Percentiles rank a stretch among this genome's conserved stretches.
Conservation (phyloP, 2,888 invertebrate species). For the Gastracanthus pulcherrimus region DNA sequence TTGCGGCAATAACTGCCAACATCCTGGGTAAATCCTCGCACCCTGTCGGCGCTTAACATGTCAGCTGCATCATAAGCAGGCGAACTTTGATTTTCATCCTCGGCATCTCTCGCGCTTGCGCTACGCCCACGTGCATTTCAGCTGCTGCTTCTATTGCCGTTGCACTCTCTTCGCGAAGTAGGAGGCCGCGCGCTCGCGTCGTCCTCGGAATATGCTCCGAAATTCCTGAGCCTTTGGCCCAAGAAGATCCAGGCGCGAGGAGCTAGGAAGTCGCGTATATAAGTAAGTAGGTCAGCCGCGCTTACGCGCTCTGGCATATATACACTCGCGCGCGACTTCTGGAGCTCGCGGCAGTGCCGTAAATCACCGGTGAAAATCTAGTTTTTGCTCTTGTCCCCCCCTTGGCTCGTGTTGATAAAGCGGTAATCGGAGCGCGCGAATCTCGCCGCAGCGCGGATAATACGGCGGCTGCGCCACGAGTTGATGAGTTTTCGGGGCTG, state of each 20-base stretch:
- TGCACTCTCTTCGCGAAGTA: no score
- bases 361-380: background rate
- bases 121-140: background rate
- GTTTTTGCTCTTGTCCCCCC: no score
- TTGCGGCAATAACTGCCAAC: background rate
- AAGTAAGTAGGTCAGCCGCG: constrained; percentile 3
- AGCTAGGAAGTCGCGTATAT: background rate
- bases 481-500: background rate
- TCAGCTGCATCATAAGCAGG: background rate
- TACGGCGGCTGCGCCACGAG: background rate
- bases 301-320: no score
- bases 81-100: background rate
- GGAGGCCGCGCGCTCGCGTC: background rate
- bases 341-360: background rate
- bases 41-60: background rate
- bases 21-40: background rate
- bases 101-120: background rate
- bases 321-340: background rate
- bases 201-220: background rate
- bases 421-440: background rate
- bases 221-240: background rate
- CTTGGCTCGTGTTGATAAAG: background rate
- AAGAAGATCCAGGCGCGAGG: background rate
- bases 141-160: no score
- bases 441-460: no score